A percentile compares a stretch with the other conserved stretches of the same genome.
Evolutionary conservation across 1,140 invertebrate species (phyloP).

Genomic region (Eufriesea mexicana): DNA sequence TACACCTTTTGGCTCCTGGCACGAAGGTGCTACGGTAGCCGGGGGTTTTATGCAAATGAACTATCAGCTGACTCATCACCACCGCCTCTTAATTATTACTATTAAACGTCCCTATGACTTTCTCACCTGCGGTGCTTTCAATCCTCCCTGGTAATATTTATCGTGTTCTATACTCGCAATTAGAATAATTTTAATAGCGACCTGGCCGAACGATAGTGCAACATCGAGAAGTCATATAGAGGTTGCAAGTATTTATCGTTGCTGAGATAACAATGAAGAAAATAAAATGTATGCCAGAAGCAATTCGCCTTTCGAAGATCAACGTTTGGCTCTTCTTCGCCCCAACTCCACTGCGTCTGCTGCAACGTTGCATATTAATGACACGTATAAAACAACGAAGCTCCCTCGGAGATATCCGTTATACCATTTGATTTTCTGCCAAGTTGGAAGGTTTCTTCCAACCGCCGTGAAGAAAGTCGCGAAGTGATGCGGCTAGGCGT

Average conservation of each 20-base stretch:
- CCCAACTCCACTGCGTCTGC: background rate
- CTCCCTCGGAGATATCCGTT: background rate
- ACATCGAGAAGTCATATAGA: background rate
- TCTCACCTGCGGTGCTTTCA: constrained; percentile 20
- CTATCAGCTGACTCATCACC: constrained; percentile 55
- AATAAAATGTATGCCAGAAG: background rate
- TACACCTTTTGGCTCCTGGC: constrained; percentile 16
- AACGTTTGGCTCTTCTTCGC: background rate
- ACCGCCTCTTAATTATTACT: constrained; percentile 55
- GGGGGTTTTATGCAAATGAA: constrained; percentile 50
- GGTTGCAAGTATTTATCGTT: constrained; percentile 12
- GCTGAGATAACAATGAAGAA: background rate
- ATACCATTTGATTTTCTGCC: background rate
- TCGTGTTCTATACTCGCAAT: background rate
- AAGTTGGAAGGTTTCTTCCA: background rate
- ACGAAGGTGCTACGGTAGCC: constrained; percentile 45
- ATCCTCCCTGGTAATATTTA: background rate
- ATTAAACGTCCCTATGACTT: constrained; percentile 46
- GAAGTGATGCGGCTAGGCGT: no score
- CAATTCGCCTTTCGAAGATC: background rate
- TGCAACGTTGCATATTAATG: background rate
- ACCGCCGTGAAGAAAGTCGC: background rate
- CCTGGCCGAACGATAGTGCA: background rate
- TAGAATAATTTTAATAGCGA: constrained; percentile 4
- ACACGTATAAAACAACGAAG: background rate